Percentiles rank a stretch among this genome's conserved stretches.
phyloP scores from a whole-genome alignment of 2,797 vertebrate genomes.

The Crax fasciolata region DNA sequence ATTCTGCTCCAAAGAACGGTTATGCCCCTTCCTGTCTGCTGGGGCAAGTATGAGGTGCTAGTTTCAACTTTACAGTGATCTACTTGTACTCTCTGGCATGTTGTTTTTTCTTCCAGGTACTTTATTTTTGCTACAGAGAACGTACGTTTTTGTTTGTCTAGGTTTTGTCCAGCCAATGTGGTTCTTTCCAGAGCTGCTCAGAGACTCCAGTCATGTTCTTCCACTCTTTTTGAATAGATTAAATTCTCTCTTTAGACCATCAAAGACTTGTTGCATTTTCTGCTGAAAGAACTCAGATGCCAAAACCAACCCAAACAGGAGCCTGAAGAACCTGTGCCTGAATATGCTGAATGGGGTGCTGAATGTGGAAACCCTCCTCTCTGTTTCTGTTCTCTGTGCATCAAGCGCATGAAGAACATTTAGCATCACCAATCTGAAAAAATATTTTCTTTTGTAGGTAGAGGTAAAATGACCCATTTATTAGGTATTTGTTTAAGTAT shows the following conservation, averaged over 20 bases:
- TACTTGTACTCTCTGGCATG: neutral
- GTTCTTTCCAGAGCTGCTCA: neutral
- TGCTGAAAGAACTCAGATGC: neutral
- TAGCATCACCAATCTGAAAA: neutral
- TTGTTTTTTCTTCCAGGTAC: neutral
- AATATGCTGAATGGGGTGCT: neutral
- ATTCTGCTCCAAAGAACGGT: neutral
- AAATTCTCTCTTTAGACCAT: neutral
- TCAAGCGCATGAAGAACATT: neutral
- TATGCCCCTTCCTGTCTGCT: neutral
- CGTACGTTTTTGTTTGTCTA: neutral
- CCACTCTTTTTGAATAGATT: neutral
- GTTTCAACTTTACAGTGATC: neutral
- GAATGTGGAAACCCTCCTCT: neutral
- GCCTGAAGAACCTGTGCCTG: neutral
- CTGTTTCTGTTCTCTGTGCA: neutral
- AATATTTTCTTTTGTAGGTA: neutral
- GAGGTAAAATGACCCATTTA: neutral
- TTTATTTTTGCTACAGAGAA: neutral
- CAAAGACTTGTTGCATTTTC: neutral
- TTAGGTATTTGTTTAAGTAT: neutral
- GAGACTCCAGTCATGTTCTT: neutral
- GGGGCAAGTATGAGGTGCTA: neutral
- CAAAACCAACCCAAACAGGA: neutral
- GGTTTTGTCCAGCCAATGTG: neutral